phyloP scores from a whole-genome alignment of 1,140 invertebrate genomes.

The Muscidifurax raptorellus region DNA sequence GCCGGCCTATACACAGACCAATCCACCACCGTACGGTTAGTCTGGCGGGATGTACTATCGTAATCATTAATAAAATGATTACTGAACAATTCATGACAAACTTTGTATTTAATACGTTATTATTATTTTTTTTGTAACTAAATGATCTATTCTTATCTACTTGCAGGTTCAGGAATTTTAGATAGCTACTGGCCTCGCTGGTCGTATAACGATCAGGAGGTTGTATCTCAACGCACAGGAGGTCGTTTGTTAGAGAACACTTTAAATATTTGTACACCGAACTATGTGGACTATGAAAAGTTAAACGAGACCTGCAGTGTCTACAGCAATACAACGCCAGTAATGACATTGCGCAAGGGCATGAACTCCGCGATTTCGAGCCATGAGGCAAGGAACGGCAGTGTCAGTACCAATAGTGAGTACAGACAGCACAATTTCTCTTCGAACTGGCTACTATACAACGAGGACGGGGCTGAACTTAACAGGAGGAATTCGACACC shows the following conservation, averaged over 20 bases:
- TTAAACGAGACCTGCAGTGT: slow-evolving; percentile 66
- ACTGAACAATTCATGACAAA: neutral
- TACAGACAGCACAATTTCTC: slow-evolving; percentile 61
- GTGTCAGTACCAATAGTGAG: neutral
- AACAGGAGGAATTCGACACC: neutral
- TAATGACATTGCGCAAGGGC: slow-evolving; percentile 56
- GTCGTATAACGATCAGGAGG: slow-evolving; percentile 22
- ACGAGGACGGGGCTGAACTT: slow-evolving; percentile 38
- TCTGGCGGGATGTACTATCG: neutral
- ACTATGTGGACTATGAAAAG: slow-evolving; percentile 62
- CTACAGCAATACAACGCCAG: slow-evolving; percentile 63
- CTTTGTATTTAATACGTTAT: neutral
- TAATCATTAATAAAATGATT: neutral
- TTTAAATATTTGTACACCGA: slow-evolving; percentile 58
- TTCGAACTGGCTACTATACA: slow-evolving; percentile 62
- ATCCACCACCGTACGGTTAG: slow-evolving; percentile 23
- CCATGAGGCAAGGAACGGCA: neutral
- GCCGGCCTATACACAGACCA: neutral
- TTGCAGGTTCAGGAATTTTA: slow-evolving; percentile 7
- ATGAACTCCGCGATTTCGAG: slow-evolving; percentile 16
- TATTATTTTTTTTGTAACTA: neutral
- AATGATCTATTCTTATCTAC: neutral
- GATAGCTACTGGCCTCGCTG: slow-evolving; percentile 62
- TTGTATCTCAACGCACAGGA: neutral
- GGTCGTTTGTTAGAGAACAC: slow-evolving; percentile 60